Conservation (phyloP, 2,797 vertebrate species). For the Sebastes ruberrimus region DNA sequence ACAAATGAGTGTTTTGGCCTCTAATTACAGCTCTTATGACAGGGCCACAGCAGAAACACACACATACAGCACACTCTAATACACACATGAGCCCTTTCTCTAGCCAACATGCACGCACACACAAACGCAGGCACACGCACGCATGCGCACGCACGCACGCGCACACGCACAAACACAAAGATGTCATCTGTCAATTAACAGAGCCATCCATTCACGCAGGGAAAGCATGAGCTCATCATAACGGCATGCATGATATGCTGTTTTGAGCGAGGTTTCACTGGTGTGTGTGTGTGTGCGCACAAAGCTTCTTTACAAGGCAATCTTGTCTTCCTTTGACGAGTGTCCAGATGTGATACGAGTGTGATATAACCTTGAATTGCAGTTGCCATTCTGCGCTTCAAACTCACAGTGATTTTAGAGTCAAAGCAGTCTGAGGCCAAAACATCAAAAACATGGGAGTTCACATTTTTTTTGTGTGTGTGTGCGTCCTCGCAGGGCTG, state of each 20-base stretch:
- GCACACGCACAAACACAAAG: not conserved
- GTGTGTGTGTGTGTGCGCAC: not conserved
- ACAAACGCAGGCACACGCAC: not conserved
- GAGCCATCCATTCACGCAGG: conserved; percentile 46
- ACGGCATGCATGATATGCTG: conserved; percentile 28
- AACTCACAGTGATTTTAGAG: not conserved
- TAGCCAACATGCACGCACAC: not conserved
- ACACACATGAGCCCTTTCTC: not conserved
- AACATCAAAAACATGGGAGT: not conserved
- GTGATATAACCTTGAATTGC: not conserved
- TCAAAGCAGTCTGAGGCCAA: not conserved
- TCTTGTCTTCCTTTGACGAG: not conserved
- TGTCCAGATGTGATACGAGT: not conserved
- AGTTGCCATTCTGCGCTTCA: not conserved
- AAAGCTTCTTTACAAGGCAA: not conserved
- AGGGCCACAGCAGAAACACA: not conserved
- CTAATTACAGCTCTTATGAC: conserved; percentile 18
- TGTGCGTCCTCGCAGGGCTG: no score
- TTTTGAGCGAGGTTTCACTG: not conserved
- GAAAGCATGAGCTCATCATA: conserved; percentile 37
- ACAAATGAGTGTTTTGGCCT: not conserved
- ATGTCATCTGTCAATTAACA: conserved; percentile 44
- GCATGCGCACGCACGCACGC: not conserved
- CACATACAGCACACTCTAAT: not conserved
- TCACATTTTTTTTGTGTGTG: not conserved